Percentiles rank a stretch among this genome's conserved stretches.
phyloP scores from a whole-genome alignment of 2,113 vertebrate genomes.

The Solea solea region DNA sequence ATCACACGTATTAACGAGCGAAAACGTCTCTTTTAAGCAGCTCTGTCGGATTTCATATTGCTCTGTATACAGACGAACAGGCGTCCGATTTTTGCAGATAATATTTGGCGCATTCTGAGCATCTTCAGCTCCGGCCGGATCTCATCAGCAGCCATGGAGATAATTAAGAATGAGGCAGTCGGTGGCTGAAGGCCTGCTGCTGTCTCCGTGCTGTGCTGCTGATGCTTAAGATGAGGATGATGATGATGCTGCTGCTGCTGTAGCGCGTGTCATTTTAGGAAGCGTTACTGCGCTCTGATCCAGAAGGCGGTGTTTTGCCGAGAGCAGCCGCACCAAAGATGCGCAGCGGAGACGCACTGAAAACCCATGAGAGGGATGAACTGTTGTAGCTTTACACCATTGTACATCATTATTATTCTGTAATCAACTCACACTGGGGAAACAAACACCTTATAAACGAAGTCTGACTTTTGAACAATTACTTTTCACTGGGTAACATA shows the following conservation, averaged over 20 bases:
- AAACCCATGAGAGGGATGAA: too few relatives aligned
- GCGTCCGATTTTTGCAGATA: slow-evolving; percentile 21
- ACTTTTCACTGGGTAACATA: neutral
- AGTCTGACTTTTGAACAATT: neutral
- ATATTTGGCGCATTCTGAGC: slow-evolving; percentile 55
- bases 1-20: slow-evolving; percentile 15
- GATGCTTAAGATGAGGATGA: neutral
- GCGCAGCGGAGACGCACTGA: neutral
- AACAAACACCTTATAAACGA: neutral
- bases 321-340: neutral
- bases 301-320: too few relatives aligned
- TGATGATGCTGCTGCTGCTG: neutral
- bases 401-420: neutral
- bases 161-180: slow-evolving; percentile 59
- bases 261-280: neutral
- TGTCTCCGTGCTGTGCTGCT: slow-evolving; percentile 7
- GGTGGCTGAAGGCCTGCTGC: slow-evolving; percentile 29
- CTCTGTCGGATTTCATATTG: neutral
- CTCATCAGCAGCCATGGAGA: slow-evolving; percentile 62
- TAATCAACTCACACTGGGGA: neutral
- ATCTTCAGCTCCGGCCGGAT: slow-evolving; percentile 41
- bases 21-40: neutral
- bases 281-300: neutral
- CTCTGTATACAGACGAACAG: neutral
- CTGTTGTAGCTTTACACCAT: neutral